Evolutionary conservation across 2,113 vertebrate species (phyloP).

Genomic region (Dasyornis broadbenti): DNA sequence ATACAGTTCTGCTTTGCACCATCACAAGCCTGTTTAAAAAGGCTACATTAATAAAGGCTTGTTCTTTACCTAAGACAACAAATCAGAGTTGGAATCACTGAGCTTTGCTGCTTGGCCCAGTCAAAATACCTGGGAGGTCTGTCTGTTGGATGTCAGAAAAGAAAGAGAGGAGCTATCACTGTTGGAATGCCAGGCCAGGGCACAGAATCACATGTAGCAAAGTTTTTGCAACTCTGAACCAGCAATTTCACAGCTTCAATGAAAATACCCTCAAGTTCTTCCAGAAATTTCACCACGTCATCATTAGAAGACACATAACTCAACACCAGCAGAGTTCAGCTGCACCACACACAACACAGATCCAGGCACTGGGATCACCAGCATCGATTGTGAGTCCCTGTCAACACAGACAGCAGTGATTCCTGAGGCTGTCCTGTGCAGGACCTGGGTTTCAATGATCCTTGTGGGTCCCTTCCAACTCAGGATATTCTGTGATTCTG

Average conservation of each 20-base stretch:
- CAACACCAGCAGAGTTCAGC: neutral
- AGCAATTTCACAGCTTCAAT: neutral
- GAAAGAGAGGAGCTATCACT: neutral
- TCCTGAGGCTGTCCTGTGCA: neutral
- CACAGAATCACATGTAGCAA: neutral
- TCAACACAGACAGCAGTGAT: fast-evolving
- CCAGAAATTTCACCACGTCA: neutral
- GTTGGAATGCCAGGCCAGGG: neutral
- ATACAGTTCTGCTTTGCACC: neutral
- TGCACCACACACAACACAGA: neutral
- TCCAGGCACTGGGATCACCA: neutral
- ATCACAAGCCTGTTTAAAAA: neutral
- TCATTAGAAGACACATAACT: neutral
- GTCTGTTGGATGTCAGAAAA: neutral
- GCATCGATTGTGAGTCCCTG: neutral
- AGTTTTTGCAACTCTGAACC: neutral
- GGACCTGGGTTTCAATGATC: neutral
- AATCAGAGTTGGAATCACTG: neutral
- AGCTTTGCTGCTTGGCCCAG: neutral
- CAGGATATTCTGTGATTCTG: neutral
- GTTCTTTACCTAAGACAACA: neutral
- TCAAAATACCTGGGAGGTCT: neutral
- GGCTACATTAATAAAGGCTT: neutral
- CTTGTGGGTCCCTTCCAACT: neutral
- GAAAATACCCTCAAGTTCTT: neutral